Conservation (phyloP, 2,797 vertebrate species). For the Sebastes taczanowskii region DNA sequence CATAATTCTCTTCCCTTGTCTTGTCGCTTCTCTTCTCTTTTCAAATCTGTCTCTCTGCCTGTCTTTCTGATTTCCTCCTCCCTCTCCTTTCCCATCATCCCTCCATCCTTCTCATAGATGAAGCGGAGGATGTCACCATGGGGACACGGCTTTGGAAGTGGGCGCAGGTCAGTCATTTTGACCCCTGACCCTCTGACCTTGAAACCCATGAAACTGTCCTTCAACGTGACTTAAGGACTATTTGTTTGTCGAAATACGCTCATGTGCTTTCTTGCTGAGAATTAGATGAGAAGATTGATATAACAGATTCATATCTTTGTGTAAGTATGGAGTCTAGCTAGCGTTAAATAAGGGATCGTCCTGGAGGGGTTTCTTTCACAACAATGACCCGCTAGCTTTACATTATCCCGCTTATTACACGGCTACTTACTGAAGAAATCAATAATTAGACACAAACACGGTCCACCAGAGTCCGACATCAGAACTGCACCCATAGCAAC, state of each 20-base stretch:
- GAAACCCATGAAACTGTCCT: not conserved
- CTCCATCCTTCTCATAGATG: slow-evolving; percentile 57
- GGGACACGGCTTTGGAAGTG: slow-evolving; percentile 64
- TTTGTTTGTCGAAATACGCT: not conserved
- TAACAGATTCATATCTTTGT: not conserved
- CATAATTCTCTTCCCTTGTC: not conserved
- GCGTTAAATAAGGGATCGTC: not conserved
- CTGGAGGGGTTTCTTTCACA: no score
- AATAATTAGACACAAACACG: no score
- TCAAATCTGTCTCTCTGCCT: not conserved
- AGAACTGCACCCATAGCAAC: no score
- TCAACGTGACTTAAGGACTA: not conserved
- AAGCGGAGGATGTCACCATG: slow-evolving; percentile 72
- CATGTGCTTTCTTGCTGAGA: not conserved
- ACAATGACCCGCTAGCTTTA: no score
- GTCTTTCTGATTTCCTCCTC: not conserved
- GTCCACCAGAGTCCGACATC: no score
- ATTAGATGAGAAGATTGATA: not conserved
- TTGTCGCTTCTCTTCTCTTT: not conserved
- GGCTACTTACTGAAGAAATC: no score
- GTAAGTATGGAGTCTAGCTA: not conserved
- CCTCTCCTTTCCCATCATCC: not conserved
- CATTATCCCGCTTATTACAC: no score
- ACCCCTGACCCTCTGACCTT: slow-evolving; percentile 35
- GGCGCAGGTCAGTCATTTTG: slow-evolving; percentile 74